Base-by-base conservation (phyloP, 2,113 vertebrate genomes). In the Entomyzon cyanotis region DNA sequence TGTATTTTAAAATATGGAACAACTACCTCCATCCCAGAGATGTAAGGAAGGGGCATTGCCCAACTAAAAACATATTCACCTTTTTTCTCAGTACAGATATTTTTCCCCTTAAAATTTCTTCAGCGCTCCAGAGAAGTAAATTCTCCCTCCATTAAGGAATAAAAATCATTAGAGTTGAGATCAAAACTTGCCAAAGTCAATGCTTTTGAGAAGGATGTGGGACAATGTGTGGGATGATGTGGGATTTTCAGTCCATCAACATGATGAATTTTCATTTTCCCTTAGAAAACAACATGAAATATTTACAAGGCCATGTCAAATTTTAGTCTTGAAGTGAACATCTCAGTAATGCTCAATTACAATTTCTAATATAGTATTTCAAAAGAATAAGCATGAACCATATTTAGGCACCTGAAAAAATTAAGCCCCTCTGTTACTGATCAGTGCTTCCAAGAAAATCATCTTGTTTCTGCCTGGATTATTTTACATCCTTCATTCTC, bases 381-480 rank as follows among this genome's bases (percentile, higher is more conserved):
- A 30, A n/a, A 84, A 94, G 77, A 77, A 53, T 23, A 77, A 64
- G 4, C 10, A n/a, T 8, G 71, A 52, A 7, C 6, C 9, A 17
- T 49, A 62, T 50, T 76, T 64, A 33, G 42, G 21, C 44, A 89
- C 28, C 25, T 39, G 39, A 63, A 68, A 55, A 93, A 52, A 68
- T 42, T 76, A 84, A 56, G 13, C 1, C 4, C 5, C 7, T 56
- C 35, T 35, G 25, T 73, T 83, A 50, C 17, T 59, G 22, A 30
- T 52, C 6, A 37, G 17, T 39, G 6, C 24, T 39, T 78, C 39
- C 10, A 59, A 55, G 41, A 59, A 63, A 74, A 67, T 50, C 0
- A 7, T n/a, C 14, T 82, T 0, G 0, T n/a, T 84, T 28, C 10
- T 47, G 5, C 23, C 12, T 67, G 52, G 11, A 5, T 81, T 44